phyloP scores from a whole-genome alignment of 2,113 vertebrate genomes.

The Urocitellus parryii region DNA sequence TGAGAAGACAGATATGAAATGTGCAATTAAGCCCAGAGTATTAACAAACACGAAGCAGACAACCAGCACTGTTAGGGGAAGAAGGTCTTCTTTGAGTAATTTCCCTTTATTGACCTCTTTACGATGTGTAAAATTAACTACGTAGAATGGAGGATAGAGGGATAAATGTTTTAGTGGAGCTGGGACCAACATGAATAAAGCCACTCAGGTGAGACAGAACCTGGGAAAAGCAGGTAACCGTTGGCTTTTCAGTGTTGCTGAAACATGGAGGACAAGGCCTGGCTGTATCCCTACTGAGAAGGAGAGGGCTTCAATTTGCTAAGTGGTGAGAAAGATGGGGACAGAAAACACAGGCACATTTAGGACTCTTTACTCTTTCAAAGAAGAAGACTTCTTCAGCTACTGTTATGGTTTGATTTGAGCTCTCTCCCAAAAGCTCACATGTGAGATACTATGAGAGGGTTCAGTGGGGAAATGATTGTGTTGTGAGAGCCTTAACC shows the following conservation, averaged over 20 bases:
- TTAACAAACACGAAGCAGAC: neutral
- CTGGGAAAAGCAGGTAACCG: neutral
- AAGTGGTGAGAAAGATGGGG: neutral
- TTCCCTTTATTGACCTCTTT: neutral
- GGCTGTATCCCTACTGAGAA: no score
- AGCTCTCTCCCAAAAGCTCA: no score
- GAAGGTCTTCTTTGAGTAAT: neutral
- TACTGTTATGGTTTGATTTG: neutral
- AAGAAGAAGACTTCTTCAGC: neutral
- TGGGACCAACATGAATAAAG: neutral
- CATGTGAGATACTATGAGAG: no score
- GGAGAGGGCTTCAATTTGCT: rapidly evolving
- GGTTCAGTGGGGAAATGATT: no score
- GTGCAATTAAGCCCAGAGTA: neutral
- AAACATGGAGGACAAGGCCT: neutral
- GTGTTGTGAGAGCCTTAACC: no score
- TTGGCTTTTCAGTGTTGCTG: neutral
- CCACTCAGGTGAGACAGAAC: rapidly evolving
- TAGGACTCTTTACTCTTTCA: neutral
- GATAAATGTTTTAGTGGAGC: neutral
- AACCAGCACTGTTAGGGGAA: neutral
- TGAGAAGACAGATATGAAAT: neutral
- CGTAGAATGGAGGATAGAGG: neutral
- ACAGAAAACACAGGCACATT: neutral
- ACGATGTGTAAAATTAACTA: neutral